phyloP scores from a whole-genome alignment of 2,888 invertebrate genomes.

The Galeopsomyia nigrocyanea region DNA sequence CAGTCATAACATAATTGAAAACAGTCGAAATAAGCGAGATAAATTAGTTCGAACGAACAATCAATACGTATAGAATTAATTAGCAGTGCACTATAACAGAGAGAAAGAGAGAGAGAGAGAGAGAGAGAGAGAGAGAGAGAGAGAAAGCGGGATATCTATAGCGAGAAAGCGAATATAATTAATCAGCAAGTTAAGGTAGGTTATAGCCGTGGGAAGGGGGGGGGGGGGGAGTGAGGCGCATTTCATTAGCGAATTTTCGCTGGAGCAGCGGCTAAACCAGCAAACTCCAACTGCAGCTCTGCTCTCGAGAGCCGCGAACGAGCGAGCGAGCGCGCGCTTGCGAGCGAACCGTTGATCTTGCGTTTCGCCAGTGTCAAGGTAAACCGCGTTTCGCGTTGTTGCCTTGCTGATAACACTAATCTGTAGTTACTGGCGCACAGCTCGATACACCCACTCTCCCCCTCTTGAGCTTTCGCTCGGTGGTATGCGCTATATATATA shows the following conservation, averaged over 20 bases:
- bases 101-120: neutral
- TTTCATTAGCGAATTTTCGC: conserved; percentile 45
- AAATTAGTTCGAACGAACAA: neutral
- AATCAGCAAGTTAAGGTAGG: conserved; percentile 40
- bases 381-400: conserved; percentile 67
- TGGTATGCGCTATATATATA: conserved; percentile 35
- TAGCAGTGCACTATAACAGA: neutral
- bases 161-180: conserved; percentile 29
- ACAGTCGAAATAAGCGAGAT: no score
- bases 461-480: conserved; percentile 28
- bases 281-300: conserved; percentile 22
- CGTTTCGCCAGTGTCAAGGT: conserved; percentile 66
- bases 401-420: conserved; percentile 67
- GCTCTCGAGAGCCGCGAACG: neutral
- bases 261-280: conserved; percentile 33
- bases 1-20: no score
- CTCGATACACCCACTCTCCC: conserved; percentile 16
- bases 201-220: conserved; percentile 3
- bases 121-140: no score
- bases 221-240: conserved; percentile 37
- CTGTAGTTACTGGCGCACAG: conserved; percentile 64
- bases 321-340: conserved; percentile 19
- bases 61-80: neutral
- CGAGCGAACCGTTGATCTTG: conserved; percentile 55
- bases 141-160: no score